Base-by-base conservation (phyloP, 2,113 vertebrate genomes). In the Antechinus flavipes region DNA sequence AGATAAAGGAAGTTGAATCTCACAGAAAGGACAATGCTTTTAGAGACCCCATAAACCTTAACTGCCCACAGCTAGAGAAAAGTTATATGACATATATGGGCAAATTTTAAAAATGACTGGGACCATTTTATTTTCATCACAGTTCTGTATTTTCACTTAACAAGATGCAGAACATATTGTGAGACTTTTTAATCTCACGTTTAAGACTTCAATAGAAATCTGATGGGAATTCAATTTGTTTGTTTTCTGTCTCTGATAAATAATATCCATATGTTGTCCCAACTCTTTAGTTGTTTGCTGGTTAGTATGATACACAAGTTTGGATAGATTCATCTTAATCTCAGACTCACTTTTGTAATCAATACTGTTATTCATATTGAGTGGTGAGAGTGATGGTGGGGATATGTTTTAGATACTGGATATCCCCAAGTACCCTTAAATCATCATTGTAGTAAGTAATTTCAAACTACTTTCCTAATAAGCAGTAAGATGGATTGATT, bases 241-340 rank as follows among this genome's bases (percentile, higher is more conserved):
- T 58, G 23, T 30, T 91, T 49, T 56, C 53, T 94, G 52, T n/a
- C 16, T 52, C 7, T 8, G 49, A 46, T 91, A 61, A 94, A 46
- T 92, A 93, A 58, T 6, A 23, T 53, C 53, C 16, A 53, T 46
- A 52, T 91, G 54, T 0, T 50, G 7, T 10, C n/a, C 68, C n/a
- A 76, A 49, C 25, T 10, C 90, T 56, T 91, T 94, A 9, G 46
- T 94, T 94, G 93, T 97, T 92, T 95, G 89, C 90, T 10, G 90
- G 8, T 19, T 92, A 35, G 47, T 90, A 1, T 12, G 10, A 12
- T 54, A 56, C 46, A 54, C 91, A 22, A 68, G 49, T 93, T 90
- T 96, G 90, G 55, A 52, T 58, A 92, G 52, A 47, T 90, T 55
- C 8, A 3, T 91, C 35, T 42, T 42, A 84, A 84, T 22, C n/a